A percentile compares a stretch with the other conserved stretches of the same genome.
These are phyloP conservation scores for Pygoscelis antarcticus DNA, from an alignment of 2,113 vertebrate species.

Conservation along the genomic window DNA sequence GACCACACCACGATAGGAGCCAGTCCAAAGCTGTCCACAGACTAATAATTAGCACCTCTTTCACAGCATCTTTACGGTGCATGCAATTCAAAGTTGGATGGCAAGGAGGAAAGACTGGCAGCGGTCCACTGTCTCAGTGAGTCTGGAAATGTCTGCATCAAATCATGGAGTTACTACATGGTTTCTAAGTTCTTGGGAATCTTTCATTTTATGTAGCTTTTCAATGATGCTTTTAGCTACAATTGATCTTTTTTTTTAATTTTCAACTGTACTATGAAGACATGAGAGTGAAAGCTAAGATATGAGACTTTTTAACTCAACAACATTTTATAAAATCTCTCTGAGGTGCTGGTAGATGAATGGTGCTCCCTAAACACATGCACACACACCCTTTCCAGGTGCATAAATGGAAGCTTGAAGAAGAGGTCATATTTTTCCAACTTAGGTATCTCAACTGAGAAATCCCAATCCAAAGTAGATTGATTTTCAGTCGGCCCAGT, in stretches of 20 bases:
- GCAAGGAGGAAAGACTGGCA: neutral
- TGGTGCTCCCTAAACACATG: neutral
- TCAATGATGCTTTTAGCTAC: neutral
- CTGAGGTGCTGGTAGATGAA: neutral
- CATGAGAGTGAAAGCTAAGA: neutral
- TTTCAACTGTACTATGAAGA: neutral
- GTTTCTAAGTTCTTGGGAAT: neutral
- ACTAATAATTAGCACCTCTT: neutral
- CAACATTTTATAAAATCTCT: neutral
- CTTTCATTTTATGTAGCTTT: neutral
- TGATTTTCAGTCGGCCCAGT: conserved; percentile 15
- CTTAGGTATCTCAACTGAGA: neutral
- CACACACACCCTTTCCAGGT: neutral
- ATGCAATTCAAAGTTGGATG: neutral
- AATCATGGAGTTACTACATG: neutral
- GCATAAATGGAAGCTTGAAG: neutral
- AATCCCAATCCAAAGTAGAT: neutral
- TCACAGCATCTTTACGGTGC: neutral
- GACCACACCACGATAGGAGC: fast-evolving
- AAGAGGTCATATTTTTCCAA: conserved; percentile 2
- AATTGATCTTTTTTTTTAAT: neutral
- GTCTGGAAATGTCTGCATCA: neutral
- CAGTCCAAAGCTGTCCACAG: neutral
- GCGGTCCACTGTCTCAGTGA: too few relatives aligned
- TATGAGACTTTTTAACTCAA: neutral